phyloP scores from a whole-genome alignment of 2,797 vertebrate genomes.

The Acanthiza pusilla region DNA sequence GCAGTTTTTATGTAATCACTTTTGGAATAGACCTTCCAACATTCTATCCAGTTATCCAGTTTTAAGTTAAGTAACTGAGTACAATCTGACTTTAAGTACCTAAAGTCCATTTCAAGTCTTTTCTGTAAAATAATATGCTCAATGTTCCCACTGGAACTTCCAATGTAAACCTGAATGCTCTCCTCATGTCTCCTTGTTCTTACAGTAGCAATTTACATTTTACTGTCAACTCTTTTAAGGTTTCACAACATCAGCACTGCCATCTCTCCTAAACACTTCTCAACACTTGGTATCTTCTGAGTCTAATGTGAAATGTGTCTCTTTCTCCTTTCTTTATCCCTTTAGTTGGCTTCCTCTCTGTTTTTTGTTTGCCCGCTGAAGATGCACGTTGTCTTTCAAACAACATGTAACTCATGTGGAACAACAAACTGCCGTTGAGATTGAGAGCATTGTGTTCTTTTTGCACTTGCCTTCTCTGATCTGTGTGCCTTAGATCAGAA shows the following conservation, averaged over 20 bases:
- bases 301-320: neutral
- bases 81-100: neutral
- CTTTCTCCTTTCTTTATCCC: neutral
- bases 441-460: neutral
- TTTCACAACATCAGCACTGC: neutral
- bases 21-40: constrained; percentile 11
- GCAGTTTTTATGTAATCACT: constrained; percentile 41
- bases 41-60: neutral
- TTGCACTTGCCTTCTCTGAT: neutral
- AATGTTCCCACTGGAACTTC: neutral
- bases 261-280: neutral
- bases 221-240: neutral
- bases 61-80: neutral
- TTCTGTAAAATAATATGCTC: neutral
- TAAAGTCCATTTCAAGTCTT: neutral
- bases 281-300: neutral
- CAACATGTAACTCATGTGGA: rapidly evolving
- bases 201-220: neutral
- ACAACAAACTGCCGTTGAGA: neutral
- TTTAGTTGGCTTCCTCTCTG: neutral
- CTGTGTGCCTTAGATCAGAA: neutral
- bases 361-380: neutral
- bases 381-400: neutral
- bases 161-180: neutral
- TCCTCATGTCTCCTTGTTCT: neutral